phyloP scores from a whole-genome alignment of 2,113 vertebrate species.

The Lichenostomus cassidix region DNA sequence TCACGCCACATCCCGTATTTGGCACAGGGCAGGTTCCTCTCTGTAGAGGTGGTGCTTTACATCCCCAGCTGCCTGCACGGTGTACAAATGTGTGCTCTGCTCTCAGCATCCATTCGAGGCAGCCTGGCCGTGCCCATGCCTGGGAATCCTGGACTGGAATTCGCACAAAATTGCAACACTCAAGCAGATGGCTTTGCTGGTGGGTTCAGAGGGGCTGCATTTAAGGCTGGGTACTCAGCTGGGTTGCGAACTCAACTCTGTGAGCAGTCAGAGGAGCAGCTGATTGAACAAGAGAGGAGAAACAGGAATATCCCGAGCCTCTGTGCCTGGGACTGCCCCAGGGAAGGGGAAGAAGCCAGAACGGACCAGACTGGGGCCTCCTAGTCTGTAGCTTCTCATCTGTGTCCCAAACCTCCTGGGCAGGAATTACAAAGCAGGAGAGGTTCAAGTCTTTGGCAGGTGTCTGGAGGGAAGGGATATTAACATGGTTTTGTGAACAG shows the following conservation, averaged over 20 bases:
- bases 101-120: fast-evolving
- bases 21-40: not conserved
- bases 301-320: not conserved
- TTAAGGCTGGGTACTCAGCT: not conserved
- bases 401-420: not conserved
- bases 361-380: not conserved
- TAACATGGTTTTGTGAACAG: not conserved
- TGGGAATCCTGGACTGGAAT: not conserved
- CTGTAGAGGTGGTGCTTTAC: not conserved
- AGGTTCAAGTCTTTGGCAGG: not conserved
- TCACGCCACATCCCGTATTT: not conserved
- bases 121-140: not conserved
- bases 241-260: not conserved
- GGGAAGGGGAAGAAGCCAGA: not conserved
- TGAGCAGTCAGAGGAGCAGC: not conserved
- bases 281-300: not conserved
- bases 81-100: not conserved
- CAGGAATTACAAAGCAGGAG: not conserved
- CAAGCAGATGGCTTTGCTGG: not conserved
- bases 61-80: not conserved
- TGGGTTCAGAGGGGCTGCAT: not conserved
- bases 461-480: not conserved
- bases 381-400: not conserved
- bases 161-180: not conserved
- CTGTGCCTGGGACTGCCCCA: not conserved